These are phyloP conservation scores for Eulemur mongoz DNA, from an alignment of 2,797 vertebrate genomes.

Conservation along the genomic window DNA sequence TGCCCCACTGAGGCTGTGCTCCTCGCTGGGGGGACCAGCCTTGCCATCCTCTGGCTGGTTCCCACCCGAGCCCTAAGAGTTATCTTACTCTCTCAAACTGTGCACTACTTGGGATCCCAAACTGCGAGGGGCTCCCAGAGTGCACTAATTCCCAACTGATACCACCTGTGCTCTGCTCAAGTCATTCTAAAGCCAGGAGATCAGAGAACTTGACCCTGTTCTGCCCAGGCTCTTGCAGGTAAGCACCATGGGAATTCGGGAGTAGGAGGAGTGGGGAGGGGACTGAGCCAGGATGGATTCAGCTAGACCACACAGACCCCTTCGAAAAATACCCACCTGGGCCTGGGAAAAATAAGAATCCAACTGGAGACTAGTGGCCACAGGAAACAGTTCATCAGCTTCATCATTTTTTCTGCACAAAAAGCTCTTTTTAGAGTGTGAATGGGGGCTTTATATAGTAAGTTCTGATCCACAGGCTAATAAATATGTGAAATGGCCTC, in stretches of 20 bases:
- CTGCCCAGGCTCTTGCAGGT: neutral
- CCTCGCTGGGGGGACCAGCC: fast-evolving
- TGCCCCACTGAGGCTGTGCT: fast-evolving
- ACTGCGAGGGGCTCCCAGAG: neutral
- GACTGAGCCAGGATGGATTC: neutral
- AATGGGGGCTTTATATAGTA: slow-evolving; percentile 76
- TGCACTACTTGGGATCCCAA: neutral
- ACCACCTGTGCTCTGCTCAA: neutral
- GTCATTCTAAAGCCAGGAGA: neutral
- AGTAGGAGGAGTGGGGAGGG: neutral
- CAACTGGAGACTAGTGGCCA: slow-evolving; percentile 38
- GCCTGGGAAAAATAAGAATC: slow-evolving; percentile 43
- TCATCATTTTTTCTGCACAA: slow-evolving; percentile 58
- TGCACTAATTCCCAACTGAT: neutral
- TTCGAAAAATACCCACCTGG: slow-evolving; percentile 41
- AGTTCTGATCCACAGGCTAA: slow-evolving; percentile 65
- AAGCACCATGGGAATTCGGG: neutral
- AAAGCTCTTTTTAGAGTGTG: slow-evolving; percentile 74
- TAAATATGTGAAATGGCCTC: slow-evolving; percentile 75
- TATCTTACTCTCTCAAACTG: neutral
- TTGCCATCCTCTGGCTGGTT: neutral
- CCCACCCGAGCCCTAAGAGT: neutral
- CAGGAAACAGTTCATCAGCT: slow-evolving; percentile 71
- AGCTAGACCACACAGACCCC: neutral
- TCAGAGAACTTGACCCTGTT: neutral